A percentile compares a stretch with the other conserved stretches of the same genome.
These are phyloP conservation scores for Epinotia bilunana DNA, from an alignment of 2,888 invertebrate genomes.

Conservation along the genomic window DNA sequence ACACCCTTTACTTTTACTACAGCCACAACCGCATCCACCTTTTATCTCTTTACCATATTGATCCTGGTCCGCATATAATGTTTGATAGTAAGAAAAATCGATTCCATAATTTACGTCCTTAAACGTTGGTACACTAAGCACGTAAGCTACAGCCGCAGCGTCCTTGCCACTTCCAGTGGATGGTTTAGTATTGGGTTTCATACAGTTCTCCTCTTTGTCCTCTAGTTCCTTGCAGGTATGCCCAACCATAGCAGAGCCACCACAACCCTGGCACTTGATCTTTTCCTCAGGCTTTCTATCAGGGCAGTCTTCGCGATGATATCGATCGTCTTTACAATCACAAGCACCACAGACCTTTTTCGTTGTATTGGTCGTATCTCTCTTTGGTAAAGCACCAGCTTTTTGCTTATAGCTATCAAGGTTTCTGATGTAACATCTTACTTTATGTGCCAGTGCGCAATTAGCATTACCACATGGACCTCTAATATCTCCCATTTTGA, in stretches of 20 bases:
- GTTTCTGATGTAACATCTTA: conserved; percentile 72
- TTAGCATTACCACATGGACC: conserved; percentile 79
- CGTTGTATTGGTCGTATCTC: conserved; percentile 55
- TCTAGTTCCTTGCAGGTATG: conserved; percentile 69
- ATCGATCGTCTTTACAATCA: conserved; percentile 73
- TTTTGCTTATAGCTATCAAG: conserved; percentile 69
- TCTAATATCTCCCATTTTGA: conserved; percentile 78
- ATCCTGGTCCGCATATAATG: conserved; percentile 50
- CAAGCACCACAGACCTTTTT: conserved; percentile 73
- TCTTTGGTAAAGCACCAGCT: conserved; percentile 51
- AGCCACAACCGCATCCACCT: conserved; percentile 54
- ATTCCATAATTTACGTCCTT: conserved; percentile 60
- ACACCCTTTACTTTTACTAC: conserved; percentile 50
- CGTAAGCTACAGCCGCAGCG: conserved; percentile 59
- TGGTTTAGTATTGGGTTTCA: conserved; percentile 41
- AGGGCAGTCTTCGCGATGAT: conserved; percentile 71
- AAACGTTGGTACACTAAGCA: conserved; percentile 60
- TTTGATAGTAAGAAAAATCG: conserved; percentile 59
- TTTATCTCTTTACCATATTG: conserved; percentile 29
- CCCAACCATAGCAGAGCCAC: conserved; percentile 60
- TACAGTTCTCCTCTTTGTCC: conserved; percentile 61
- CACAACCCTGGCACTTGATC: conserved; percentile 64
- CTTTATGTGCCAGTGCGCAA: conserved; percentile 75
- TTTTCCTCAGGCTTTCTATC: conserved; percentile 51
- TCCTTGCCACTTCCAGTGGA: conserved; percentile 51